phyloP scores from a whole-genome alignment of 2,113 vertebrate genomes.

The Microcebus lehilahytsara region DNA sequence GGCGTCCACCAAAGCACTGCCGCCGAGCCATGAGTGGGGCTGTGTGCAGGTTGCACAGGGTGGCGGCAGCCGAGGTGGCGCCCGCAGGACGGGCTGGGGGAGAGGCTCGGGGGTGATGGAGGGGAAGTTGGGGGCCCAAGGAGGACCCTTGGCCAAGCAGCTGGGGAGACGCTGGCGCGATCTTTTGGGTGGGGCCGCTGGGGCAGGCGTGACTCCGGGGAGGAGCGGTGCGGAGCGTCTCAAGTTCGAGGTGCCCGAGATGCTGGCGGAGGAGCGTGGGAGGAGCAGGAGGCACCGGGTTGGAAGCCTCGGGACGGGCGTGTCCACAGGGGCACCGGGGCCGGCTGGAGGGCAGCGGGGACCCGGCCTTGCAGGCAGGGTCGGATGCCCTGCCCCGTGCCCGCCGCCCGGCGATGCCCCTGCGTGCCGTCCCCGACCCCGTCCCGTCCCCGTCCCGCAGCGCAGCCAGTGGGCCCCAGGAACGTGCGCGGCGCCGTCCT shows the following conservation, averaged over 20 bases:
- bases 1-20: too few species aligned
- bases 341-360: rapidly evolving
- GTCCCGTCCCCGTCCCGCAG: too few species aligned
- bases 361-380: not conserved
- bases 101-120: rapidly evolving
- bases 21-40: rapidly evolving
- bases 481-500: not conserved
- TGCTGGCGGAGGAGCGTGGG: too few species aligned
- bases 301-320: rapidly evolving
- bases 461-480: rapidly evolving
- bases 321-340: not conserved
- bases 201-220: not conserved
- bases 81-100: rapidly evolving
- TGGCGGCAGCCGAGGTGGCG: not conserved
- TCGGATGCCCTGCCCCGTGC: not conserved
- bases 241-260: not conserved
- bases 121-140: not conserved
- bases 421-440: not conserved
- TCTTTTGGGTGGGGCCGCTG: not conserved
- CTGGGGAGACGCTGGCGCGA: not conserved
- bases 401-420: rapidly evolving
- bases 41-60: not conserved
- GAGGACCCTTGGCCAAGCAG: not conserved
- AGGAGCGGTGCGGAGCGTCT: not conserved
- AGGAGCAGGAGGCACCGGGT: not conserved